These are phyloP conservation scores for Erynnis tages DNA, from an alignment of 2,888 invertebrate genomes.

Conservation along the genomic window DNA sequence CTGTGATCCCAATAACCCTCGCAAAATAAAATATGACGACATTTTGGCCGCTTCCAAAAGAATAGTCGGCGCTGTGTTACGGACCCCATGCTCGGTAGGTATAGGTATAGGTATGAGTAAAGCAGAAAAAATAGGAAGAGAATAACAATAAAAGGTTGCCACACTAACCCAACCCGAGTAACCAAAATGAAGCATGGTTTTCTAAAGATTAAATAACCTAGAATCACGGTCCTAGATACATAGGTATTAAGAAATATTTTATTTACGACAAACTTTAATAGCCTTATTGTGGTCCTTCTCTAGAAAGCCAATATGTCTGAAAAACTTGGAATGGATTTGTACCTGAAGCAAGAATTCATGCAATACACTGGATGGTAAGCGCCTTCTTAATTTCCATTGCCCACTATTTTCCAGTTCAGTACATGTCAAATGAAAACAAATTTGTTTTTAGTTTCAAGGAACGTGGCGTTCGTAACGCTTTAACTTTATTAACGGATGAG, in stretches of 20 bases:
- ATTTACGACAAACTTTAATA: not conserved
- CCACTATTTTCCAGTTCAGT: not conserved
- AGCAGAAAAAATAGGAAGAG: too few species aligned
- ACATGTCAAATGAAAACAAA: not conserved
- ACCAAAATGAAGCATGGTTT: too few species aligned
- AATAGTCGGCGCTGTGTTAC: slow-evolving; percentile 81
- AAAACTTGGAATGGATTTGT: slow-evolving; percentile 90
- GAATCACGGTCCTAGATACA: too few species aligned
- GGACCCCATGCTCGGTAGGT: slow-evolving; percentile 83
- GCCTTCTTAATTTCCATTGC: not conserved
- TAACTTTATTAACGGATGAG: slow-evolving; percentile 86
- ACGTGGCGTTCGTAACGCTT: slow-evolving; percentile 92
- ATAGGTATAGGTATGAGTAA: not conserved
- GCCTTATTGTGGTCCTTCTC: not conserved
- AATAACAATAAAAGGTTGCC: too few species aligned
- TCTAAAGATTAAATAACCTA: too few species aligned
- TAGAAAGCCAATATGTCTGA: slow-evolving; percentile 91
- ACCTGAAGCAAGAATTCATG: slow-evolving; percentile 94
- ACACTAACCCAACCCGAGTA: too few species aligned
- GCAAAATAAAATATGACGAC: slow-evolving; percentile 82
- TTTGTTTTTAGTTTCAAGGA: slow-evolving; percentile 90
- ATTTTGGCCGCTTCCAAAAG: slow-evolving; percentile 85
- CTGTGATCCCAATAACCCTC: slow-evolving; percentile 69
- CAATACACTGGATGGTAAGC: slow-evolving; percentile 94
- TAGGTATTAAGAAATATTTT: not conserved